Base-by-base conservation (phyloP, 92 coral and sea anemone genomes). In the Hydrozoanthus gracilis region DNA sequence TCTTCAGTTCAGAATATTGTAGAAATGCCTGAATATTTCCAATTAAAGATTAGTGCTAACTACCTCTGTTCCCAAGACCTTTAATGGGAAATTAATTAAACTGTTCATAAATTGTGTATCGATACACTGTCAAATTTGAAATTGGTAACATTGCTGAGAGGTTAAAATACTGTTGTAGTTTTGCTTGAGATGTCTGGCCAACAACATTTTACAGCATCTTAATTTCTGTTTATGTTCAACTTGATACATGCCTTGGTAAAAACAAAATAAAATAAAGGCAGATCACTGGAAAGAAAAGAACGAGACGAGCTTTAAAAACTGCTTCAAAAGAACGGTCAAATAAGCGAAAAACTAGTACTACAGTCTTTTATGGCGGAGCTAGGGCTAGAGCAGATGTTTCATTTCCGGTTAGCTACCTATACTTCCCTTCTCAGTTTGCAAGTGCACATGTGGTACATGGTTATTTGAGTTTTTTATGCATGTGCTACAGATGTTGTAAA, bases 1-100 rank as follows among this genome's bases (percentile, higher is more conserved):
- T 75, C 79, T 50, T 69, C 74, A 27, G 45, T 75, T 75, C 79
- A 75, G 79, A 75, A 75, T 75, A 75, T 75, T 64, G 79, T 51
- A 75, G 62, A 75, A 75, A 75, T 44, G 79, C 79, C 79, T 50
- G 79, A 75, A 75, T 75, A n/a, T 75, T 75, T 75, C 50, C 79
- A 75, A 74, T 56, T 45, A 45, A 9, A 45, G 74, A 69, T 20
- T 69, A 35, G 47, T 69, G 47, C 48, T 35, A 69, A 70, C 49
- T 70, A 58, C 13, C 65, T 58, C 71, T 66, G 71, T 66, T 66
- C 71, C 44, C 71, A 7, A 66, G 71, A 15, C 65, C 65, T 58
- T 58, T 58, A 58, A 58, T 4, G 65, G 65, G 65, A 58, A 15
- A 58, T 58, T 58, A 11, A 58, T 4, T 66, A 73, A 73, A 73